Conservation (phyloP, 2,797 vertebrate genomes). For the Hydrocynus forskahlii region DNA sequence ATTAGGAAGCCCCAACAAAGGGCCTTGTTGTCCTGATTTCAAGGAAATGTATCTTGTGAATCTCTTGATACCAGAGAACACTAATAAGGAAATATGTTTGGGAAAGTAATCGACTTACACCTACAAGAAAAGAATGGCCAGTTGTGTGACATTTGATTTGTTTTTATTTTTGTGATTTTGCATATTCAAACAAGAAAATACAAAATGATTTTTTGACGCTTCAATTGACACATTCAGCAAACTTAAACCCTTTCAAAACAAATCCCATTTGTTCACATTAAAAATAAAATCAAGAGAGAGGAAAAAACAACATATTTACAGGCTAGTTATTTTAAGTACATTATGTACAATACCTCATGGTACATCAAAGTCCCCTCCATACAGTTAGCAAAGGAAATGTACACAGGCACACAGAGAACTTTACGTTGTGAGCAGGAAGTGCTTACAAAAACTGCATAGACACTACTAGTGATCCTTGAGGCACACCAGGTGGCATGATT, state of each 20-base stretch:
- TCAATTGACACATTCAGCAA: slow-evolving; percentile 13
- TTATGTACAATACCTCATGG: slow-evolving; percentile 71
- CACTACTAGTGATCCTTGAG: slow-evolving; percentile 9
- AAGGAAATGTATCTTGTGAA: slow-evolving; percentile 3
- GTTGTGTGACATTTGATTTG: slow-evolving; percentile 29
- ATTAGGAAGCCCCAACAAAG: neutral
- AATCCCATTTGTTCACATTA: slow-evolving; percentile 73
- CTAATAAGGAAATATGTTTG: slow-evolving; percentile 5
- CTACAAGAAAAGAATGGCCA: neutral
- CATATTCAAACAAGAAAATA: slow-evolving; percentile 66
- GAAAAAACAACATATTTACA: slow-evolving; percentile 76
- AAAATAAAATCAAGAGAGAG: slow-evolving; percentile 62
- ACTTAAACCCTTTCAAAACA: slow-evolving; percentile 60
- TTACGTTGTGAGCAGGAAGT: slow-evolving; percentile 46
- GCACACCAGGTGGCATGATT: slow-evolving; percentile 4
- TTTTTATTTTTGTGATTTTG: slow-evolving; percentile 66
- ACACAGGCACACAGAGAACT: slow-evolving; percentile 34
- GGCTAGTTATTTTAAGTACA: slow-evolving; percentile 61
- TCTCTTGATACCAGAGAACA: neutral
- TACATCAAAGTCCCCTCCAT: slow-evolving; percentile 48
- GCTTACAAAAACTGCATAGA: slow-evolving; percentile 39
- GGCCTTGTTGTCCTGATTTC: slow-evolving; percentile 9
- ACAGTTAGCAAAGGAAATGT: slow-evolving; percentile 34
- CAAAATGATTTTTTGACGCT: slow-evolving; percentile 59
- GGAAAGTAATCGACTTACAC: neutral